Percentiles rank a stretch among this genome's conserved stretches.
Evolutionary conservation across 2,113 vertebrate species (phyloP).

Genomic region (Bujurquina vittata): DNA sequence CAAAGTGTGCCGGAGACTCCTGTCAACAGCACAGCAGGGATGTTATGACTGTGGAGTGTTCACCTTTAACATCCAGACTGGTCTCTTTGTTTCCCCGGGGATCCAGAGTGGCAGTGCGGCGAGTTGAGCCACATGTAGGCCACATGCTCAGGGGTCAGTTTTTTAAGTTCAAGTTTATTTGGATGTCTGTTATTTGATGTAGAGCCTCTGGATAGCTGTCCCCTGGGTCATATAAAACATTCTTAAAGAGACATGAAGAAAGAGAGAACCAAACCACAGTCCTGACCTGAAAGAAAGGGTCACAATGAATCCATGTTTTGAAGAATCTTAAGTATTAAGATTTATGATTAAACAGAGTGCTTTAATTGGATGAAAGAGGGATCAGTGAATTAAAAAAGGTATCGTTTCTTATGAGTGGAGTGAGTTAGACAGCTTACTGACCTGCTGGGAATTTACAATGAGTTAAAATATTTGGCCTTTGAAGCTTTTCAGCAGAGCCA

Average conservation of each 20-base stretch:
- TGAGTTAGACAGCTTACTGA: neutral
- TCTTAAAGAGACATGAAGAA: neutral
- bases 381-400: neutral
- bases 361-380: neutral
- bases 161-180: constrained; percentile 63
- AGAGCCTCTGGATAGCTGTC: constrained; percentile 24
- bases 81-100: constrained; percentile 29
- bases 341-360: neutral
- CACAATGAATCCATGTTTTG: neutral
- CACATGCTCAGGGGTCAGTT: constrained; percentile 50
- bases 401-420: neutral
- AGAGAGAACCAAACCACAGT: neutral
- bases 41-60: constrained; percentile 57
- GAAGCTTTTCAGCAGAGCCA: neutral
- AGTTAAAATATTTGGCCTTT: neutral
- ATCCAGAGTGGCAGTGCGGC: constrained; percentile 22
- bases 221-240: constrained; percentile 19
- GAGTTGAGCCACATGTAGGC: constrained; percentile 40
- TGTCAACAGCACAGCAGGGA: constrained; percentile 56
- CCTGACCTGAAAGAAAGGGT: constrained; percentile 1
- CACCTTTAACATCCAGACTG: constrained; percentile 25
- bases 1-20: constrained; percentile 46
- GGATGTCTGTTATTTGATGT: constrained; percentile 34
- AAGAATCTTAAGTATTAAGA: neutral
- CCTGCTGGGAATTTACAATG: neutral